phyloP scores from a whole-genome alignment of 2,797 vertebrate genomes.

The Fundulus diaphanus region DNA sequence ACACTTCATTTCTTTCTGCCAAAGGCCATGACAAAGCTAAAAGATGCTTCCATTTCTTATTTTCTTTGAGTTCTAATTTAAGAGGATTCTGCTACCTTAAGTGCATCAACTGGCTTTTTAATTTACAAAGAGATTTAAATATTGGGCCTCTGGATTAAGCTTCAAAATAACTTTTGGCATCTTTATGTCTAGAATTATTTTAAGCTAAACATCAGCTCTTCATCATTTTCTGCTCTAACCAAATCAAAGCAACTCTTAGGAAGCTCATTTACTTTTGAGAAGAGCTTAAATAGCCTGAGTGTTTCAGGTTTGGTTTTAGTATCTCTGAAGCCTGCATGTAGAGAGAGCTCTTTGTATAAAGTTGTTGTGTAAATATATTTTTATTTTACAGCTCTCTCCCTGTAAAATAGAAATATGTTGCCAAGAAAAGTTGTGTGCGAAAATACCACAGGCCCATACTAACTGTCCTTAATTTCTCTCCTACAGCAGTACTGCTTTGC shows the following conservation, averaged over 20 bases:
- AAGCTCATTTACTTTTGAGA: constrained; percentile 12
- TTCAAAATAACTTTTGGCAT: neutral
- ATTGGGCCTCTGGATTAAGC: constrained; percentile 5
- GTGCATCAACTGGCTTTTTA: constrained; percentile 21
- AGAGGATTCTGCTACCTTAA: constrained; percentile 4
- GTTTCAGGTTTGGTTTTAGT: constrained; percentile 38
- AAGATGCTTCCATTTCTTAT: no score
- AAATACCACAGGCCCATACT: constrained; percentile 99
- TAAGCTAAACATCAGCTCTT: neutral
- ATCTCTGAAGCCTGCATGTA: constrained; percentile 81
- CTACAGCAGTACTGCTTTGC: constrained; percentile 99
- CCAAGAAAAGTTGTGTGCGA: constrained; percentile 90
- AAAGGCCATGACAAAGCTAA: neutral
- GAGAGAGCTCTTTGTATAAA: constrained; percentile 88
- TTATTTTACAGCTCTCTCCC: constrained; percentile 80
- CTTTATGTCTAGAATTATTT: neutral
- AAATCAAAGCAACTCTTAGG: neutral
- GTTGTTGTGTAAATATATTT: constrained; percentile 87
- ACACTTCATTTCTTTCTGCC: neutral
- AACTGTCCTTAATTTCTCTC: constrained; percentile 99
- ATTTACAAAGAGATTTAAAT: neutral
- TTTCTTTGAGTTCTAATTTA: neutral
- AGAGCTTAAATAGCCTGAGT: constrained; percentile 40
- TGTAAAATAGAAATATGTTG: constrained; percentile 87
- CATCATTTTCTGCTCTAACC: neutral